Evolutionary conservation across 2,797 vertebrate species (phyloP), one percentile per base, ranked within the genome.

Genomic region (Gymnoscopelus microlampas): DNA sequence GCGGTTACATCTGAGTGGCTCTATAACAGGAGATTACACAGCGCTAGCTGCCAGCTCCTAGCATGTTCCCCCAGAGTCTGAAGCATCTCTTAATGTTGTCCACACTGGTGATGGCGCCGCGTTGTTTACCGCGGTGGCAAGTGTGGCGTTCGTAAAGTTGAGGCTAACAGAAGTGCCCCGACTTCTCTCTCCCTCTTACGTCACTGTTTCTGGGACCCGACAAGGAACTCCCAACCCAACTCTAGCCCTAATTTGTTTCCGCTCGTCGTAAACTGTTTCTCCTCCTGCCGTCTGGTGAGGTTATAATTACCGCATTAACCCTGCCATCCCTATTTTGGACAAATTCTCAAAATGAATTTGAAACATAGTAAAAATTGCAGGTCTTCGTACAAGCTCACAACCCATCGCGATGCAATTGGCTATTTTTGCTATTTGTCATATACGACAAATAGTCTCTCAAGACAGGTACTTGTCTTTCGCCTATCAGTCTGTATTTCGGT

Each of bases 1-100:
- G 69, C 76, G 76, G 86, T 87, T 89, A 85, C 90, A 86, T 89
- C 70, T 72, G 84, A 90, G 79, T 74, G 85, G 71, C 81, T 90
- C 82, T 70, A 80, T 88, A 90, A 88, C 82, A 76, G 81, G 76
- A 89, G 83, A 89, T 89, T 84, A 89, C 74, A 79, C 75, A 74
- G 50, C 1, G 62, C 76, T 68, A 73, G 84, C 76, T 63, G 53
- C 69, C 77, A 79, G 82, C 80, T 68, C 60, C 78, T 64, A 50
- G 74, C 62, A 53, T 15, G 71, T 64, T 72, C 60, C 59, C 2
- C 61, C 68, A 3, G 58, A 82, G 78, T 10, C 79, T 74, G 74
- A 74, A 81, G 82, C 71, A 4, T 68, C 73, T 75, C 80, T 76
- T 85, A 83, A 84, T 80, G 83, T 82, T 79, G 74, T 88, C 76